phyloP scores from a whole-genome alignment of 2,888 invertebrate genomes.

The Hylaea fasciaria region DNA sequence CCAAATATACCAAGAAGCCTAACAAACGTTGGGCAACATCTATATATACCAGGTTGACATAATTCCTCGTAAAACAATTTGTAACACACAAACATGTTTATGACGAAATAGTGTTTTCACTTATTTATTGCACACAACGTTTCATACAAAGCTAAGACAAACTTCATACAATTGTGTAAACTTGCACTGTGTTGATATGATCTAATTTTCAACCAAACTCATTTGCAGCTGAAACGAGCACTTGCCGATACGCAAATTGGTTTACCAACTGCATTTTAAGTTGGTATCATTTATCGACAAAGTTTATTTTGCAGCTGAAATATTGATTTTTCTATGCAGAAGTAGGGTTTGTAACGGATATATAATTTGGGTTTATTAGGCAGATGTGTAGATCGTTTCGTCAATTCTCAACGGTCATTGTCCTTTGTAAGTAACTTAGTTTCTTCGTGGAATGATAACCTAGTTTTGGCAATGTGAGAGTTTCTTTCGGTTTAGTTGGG shows the following conservation, averaged over 20 bases:
- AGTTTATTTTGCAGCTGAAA: constrained; percentile 7
- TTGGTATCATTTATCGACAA: constrained; percentile 10
- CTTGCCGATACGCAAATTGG: not conserved
- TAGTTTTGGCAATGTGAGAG: constrained; percentile 21
- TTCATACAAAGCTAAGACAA: constrained; percentile 42
- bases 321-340: constrained; percentile 4
- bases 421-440: constrained; percentile 18
- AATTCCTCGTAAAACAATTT: constrained; percentile 38
- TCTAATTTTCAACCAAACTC: constrained; percentile 51
- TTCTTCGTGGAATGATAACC: constrained; percentile 29
- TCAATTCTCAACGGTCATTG: constrained; percentile 42
- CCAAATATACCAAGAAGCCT: not conserved
- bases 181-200: constrained; percentile 47
- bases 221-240: constrained; percentile 19
- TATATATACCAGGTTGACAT: constrained; percentile 44
- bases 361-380: constrained; percentile 26
- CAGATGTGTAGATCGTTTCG: constrained; percentile 36
- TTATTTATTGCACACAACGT: constrained; percentile 36
- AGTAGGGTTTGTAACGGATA: constrained; percentile 6
- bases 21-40: constrained; percentile 39
- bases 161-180: constrained; percentile 49
- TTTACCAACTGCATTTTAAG: constrained; percentile 1
- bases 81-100: constrained; percentile 28
- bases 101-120: constrained; percentile 55
- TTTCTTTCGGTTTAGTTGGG: constrained; percentile 20